A percentile compares a stretch with the other conserved stretches of the same genome.
Evolutionary conservation across 2,113 vertebrate species (phyloP).

Genomic region (Anolis sagrei): DNA sequence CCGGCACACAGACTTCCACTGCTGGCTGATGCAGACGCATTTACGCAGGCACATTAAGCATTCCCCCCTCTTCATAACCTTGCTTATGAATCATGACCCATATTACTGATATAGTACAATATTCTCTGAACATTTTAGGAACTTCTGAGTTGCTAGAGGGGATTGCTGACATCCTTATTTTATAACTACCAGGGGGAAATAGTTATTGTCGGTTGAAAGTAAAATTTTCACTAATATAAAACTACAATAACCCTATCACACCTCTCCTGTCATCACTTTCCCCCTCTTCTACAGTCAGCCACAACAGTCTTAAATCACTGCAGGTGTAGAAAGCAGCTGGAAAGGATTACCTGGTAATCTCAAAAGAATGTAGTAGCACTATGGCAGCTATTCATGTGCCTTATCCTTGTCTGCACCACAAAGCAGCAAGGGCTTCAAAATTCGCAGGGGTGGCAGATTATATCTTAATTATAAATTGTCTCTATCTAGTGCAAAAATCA

Average conservation of each 20-base stretch:
- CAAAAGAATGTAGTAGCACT: conserved; percentile 10
- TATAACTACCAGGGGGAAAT: too few relatives aligned
- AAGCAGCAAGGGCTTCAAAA: background rate
- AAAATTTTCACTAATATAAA: background rate
- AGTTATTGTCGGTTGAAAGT: conserved; percentile 26
- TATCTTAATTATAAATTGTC: background rate
- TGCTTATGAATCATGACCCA: background rate
- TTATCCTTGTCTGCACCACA: background rate
- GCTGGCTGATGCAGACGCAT: background rate
- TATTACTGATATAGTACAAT: background rate
- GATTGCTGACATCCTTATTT: background rate
- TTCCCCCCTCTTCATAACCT: background rate
- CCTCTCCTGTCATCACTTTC: conserved; percentile 36
- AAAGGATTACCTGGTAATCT: conserved; percentile 11
- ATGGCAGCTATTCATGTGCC: background rate
- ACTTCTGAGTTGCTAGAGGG: conserved; percentile 2
- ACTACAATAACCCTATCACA: conserved; percentile 20
- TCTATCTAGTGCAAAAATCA: too few relatives aligned
- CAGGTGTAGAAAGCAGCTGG: conserved; percentile 9
- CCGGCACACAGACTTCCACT: background rate
- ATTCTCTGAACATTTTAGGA: background rate
- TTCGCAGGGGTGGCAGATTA: background rate
- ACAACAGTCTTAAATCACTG: background rate
- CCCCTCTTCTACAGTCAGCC: conserved; percentile 20
- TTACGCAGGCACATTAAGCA: background rate